Base-by-base conservation (phyloP, 1,140 invertebrate genomes). In the Grapholita molesta region DNA sequence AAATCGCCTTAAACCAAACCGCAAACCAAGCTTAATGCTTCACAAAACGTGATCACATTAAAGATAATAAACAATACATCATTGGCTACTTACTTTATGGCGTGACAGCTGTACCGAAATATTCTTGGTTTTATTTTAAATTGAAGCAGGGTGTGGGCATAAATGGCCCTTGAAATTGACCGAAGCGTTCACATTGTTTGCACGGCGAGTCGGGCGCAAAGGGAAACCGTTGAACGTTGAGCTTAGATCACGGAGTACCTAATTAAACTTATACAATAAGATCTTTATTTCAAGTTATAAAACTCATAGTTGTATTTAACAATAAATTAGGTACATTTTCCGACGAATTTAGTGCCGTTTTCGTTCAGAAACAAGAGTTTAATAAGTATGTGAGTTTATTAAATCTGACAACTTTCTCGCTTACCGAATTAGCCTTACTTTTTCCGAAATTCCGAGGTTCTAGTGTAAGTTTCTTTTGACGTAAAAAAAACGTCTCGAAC, bases 141-240 rank as follows among this genome's bases (percentile, higher is more conserved):
- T 12, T 18, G 11, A n/a, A 3, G n/a, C 7, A 23, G 64, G 35
- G 64, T 66, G 35, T 66, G 23, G 12, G 64, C 8, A n/a, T 11
- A 66, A 66, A 66, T 66, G 64, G 35, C 33, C 64, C 64, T 66
- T 66, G 64, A 66, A 66, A 66, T 66, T 66, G 64, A 35, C 12
- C 23, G 23, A 18, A 23, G 18, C 8, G 61, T 35, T 64, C 38
- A 15, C 38, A 15, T 6, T 42, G 38, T 42, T 7, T 30, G 7
- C 7, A 30, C 28, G 38, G 38, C 12, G 15, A 42, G n/a, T 42
- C 0, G 38, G n/a, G 15, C 38, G 38, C 12, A 0, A 33, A 42
- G 3, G 38, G 1, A 15, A 15, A 42, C 38, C n/a, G 15, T 0
- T 42, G n/a, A 15, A 42, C 1, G 5, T 3, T 18, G 38, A 42